Evolutionary conservation across 2,113 vertebrate genomes (phyloP), one percentile per base, ranked within the genome.

Genomic region (Chloropsis cyanopogon): DNA sequence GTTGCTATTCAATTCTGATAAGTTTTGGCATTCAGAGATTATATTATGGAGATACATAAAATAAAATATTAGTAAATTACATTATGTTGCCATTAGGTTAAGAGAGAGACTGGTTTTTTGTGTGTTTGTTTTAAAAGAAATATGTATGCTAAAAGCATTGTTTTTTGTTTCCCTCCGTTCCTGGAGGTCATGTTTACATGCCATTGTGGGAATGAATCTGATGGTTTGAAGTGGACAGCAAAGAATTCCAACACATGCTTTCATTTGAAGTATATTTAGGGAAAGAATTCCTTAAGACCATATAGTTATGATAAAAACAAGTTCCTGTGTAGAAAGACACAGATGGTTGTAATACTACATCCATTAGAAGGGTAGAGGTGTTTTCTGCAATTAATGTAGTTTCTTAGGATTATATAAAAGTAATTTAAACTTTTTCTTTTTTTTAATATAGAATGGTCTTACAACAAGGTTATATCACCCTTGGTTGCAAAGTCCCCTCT

Each of bases 161-260:
- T 8, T 35, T 81, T 89, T 80, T 46, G 31, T 88, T 86, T 81
- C 50, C 60, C 5, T 59, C 56, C 59, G 71, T 96, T 96, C 91
- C 71, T 82, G 87, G 95, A 96, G 96, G 94, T 97, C 96, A 83
- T 95, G 93, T 98, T 98, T 98, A 94, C 95, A 95, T 29, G 56
- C 86, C 66, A 75, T 53, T 87, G 53, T 86, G 92, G 94, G 94
- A 98, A 97, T 82, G 56, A 80, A 88, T 96, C 56, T 86, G 95
- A 90, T 95, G 85, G 96, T 98, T 98, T 98, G 93, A 97, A 96
- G 82, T 56, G 89, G 90, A 94, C 95, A 97, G 90, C 81, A 65
- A 90, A 95, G 90, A 96, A 96, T 97, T 97, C 93, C 90, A 95
- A 35, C 50, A 42, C 89, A 65, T 84, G 73, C 93, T 97, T 97